Percentiles rank a stretch among this genome's conserved stretches.
phyloP scores from a whole-genome alignment of 2,888 invertebrate genomes.

The Ethmia dodecea region DNA sequence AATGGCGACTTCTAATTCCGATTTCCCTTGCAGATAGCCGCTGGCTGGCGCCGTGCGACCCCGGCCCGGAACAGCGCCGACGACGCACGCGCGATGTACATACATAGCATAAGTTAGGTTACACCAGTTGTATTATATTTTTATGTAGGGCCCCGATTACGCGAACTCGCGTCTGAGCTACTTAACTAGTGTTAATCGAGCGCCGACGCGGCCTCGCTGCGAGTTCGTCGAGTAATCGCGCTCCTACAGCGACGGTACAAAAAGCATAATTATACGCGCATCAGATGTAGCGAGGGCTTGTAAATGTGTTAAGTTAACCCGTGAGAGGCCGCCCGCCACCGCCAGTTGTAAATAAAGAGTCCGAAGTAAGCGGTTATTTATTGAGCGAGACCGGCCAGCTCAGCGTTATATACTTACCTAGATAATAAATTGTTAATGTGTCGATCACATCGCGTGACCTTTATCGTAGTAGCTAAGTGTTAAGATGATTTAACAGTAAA shows the following conservation, averaged over 20 bases:
- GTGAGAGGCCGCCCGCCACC: slow-evolving; percentile 7
- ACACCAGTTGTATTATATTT: slow-evolving; percentile 40
- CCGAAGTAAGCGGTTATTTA: slow-evolving; percentile 20
- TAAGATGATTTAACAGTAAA: slow-evolving; percentile 46
- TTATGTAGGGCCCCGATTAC: slow-evolving; percentile 54
- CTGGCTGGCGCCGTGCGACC: slow-evolving; percentile 1
- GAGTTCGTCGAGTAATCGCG: slow-evolving; percentile 42
- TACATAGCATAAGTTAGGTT: slow-evolving; percentile 26
- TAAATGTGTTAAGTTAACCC: slow-evolving; percentile 25
- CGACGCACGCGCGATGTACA: slow-evolving; percentile 26
- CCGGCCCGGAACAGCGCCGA: slow-evolving; percentile 5
- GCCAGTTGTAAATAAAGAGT: slow-evolving; percentile 29
- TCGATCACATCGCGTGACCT: slow-evolving; percentile 48
- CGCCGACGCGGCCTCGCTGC: slow-evolving; percentile 5
- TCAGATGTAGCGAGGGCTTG: slow-evolving; percentile 17
- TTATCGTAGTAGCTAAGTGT: slow-evolving; percentile 52
- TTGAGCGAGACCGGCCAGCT: slow-evolving; percentile 18
- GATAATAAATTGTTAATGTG: slow-evolving; percentile 52
- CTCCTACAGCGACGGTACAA: slow-evolving; percentile 60
- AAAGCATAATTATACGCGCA: slow-evolving; percentile 54
- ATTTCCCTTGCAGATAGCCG: slow-evolving; percentile 9
- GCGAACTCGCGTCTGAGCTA: slow-evolving; percentile 31
- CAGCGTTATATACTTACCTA: slow-evolving; percentile 32
- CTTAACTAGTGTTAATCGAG: slow-evolving; percentile 6
- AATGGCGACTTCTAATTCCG: neutral